A percentile compares a stretch with the other conserved stretches of the same genome.
Conservation (phyloP, 2,797 vertebrate species). For the Prunella strophiata region DNA sequence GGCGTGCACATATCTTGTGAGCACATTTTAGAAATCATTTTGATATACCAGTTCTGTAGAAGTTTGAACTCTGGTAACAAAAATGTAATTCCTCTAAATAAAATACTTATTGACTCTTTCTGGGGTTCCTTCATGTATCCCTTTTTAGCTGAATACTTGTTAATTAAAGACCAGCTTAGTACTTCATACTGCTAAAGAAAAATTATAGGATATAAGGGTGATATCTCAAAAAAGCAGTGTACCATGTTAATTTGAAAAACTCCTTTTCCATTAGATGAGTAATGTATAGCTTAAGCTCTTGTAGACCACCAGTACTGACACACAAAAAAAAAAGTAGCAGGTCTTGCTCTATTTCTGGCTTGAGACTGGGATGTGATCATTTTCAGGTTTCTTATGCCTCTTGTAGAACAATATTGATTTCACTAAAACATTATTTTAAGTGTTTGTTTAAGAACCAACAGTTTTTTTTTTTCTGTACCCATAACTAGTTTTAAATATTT, state of each 20-base stretch:
- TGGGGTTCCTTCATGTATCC: background rate
- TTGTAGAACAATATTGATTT: background rate
- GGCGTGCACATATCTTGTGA: background rate
- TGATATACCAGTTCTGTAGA: background rate
- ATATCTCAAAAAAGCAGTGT: background rate
- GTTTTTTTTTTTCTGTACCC: background rate
- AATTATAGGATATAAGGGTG: background rate
- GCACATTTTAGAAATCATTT: background rate
- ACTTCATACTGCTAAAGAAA: background rate
- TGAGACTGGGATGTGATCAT: background rate
- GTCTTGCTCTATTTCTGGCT: background rate
- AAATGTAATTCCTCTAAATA: background rate
- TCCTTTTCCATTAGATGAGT: background rate
- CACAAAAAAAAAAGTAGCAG: background rate
- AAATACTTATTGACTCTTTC: background rate
- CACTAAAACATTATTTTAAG: background rate
- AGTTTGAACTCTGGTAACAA: background rate
- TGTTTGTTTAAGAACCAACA: background rate
- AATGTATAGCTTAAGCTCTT: background rate
- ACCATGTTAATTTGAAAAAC: background rate
- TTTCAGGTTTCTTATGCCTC: background rate
- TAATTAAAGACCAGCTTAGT: background rate
- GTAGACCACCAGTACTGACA: too few relatives aligned
- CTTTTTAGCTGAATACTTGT: background rate
- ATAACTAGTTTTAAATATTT: background rate